These are phyloP conservation scores for Zeus faber DNA, from an alignment of 2,113 vertebrate genomes.

Conservation along the genomic window DNA sequence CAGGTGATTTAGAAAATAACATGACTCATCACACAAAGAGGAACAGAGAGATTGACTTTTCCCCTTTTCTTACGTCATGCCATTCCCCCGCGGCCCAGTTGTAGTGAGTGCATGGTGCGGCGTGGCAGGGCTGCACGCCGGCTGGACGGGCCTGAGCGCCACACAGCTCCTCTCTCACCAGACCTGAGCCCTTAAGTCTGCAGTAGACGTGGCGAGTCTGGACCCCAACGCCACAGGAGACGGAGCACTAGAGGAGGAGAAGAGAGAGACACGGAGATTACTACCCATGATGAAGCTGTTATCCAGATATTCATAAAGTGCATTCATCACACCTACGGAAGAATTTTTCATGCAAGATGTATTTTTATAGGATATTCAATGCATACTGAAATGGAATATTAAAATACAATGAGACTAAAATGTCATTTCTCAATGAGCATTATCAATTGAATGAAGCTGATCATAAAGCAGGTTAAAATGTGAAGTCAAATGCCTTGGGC, in stretches of 20 bases:
- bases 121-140: slow-evolving; percentile 66
- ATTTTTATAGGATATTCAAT: too few relatives aligned
- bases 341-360: too few relatives aligned
- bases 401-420: too few relatives aligned
- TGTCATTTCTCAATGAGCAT: too few relatives aligned
- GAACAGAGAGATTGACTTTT: background rate
- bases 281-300: too few relatives aligned
- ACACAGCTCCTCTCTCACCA: slow-evolving; percentile 74
- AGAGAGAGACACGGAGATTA: slow-evolving; percentile 20
- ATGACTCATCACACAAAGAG: background rate
- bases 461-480: too few relatives aligned
- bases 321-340: too few relatives aligned
- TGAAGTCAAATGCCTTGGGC: too few relatives aligned
- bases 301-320: too few relatives aligned
- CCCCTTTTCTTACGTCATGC: slow-evolving; percentile 81
- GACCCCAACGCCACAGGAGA: slow-evolving; percentile 82
- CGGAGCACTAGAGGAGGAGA: slow-evolving; percentile 80
- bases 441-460: too few relatives aligned
- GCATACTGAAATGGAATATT: too few relatives aligned
- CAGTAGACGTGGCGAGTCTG: slow-evolving; percentile 85
- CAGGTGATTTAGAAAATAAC: slow-evolving; percentile 6
- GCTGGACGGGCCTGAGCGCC: slow-evolving; percentile 46
- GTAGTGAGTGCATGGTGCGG: slow-evolving; percentile 70
- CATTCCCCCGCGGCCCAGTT: slow-evolving; percentile 77
- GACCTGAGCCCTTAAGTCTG: slow-evolving; percentile 73